phyloP scores from a whole-genome alignment of 1,140 invertebrate genomes.

The Hermetia illucens region DNA sequence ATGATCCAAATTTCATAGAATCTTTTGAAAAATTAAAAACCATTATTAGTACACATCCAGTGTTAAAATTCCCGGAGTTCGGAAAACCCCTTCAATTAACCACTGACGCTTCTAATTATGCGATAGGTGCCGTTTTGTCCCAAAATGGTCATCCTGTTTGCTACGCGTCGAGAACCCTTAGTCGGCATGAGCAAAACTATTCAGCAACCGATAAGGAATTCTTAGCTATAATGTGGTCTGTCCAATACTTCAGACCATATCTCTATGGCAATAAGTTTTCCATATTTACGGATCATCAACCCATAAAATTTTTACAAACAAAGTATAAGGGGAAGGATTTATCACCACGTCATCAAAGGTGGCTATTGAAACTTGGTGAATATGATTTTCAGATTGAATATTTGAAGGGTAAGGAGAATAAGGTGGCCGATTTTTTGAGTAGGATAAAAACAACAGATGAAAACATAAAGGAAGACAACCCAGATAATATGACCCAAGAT shows the following conservation, averaged over 20 bases:
- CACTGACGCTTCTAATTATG: slow-evolving; percentile 19
- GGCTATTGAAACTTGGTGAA: slow-evolving; percentile 33
- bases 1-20: slow-evolving; percentile 1
- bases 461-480: too few relatives aligned
- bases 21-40: slow-evolving; percentile 16
- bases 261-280: slow-evolving; percentile 26
- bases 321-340: slow-evolving; percentile 30
- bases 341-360: slow-evolving; percentile 29
- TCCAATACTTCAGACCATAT: slow-evolving; percentile 32
- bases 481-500: too few relatives aligned
- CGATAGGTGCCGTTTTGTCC: slow-evolving; percentile 22
- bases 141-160: slow-evolving; percentile 16
- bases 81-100: slow-evolving; percentile 13
- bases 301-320: slow-evolving; percentile 19
- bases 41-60: not conserved
- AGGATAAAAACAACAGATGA: too few relatives aligned
- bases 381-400: slow-evolving; percentile 29
- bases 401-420: slow-evolving; percentile 14
- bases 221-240: slow-evolving; percentile 33
- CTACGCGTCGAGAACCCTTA: slow-evolving; percentile 27
- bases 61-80: slow-evolving; percentile 11
- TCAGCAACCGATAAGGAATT: slow-evolving; percentile 32
- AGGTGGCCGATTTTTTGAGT: too few relatives aligned
- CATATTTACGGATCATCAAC: slow-evolving; percentile 36
- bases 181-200: slow-evolving; percentile 28